Percentiles rank a stretch among this genome's conserved stretches.
Conservation (phyloP, 2,113 vertebrate species). For the Larimichthys polyactis region DNA sequence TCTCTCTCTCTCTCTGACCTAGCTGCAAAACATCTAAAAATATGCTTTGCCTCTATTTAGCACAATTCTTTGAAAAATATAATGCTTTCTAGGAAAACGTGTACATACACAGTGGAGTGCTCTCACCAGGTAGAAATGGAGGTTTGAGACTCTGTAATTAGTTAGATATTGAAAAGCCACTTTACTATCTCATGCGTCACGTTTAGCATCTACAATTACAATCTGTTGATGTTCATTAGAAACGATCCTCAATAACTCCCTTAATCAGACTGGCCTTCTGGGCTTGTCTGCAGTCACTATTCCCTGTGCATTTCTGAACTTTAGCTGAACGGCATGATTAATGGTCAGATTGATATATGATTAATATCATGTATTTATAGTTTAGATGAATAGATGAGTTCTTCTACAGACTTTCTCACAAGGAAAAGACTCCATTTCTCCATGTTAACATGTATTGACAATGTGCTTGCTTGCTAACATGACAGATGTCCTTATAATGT, state of each 20-base stretch:
- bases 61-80: conserved; percentile 18
- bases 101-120: not conserved
- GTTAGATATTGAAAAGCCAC: not conserved
- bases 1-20: not conserved
- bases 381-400: not conserved
- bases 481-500: not conserved
- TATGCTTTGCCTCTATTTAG: not conserved
- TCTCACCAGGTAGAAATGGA: not conserved
- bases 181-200: not conserved
- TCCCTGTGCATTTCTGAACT: not conserved
- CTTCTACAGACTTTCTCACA: not conserved
- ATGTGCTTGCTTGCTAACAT: not conserved
- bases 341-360: not conserved
- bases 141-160: not conserved
- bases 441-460: not conserved
- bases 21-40: conserved; percentile 15
- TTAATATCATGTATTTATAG: not conserved
- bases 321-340: not conserved
- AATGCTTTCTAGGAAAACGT: not conserved
- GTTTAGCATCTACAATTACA: not conserved
- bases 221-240: not conserved
- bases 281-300: not conserved
- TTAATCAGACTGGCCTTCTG: not conserved
- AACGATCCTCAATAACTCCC: not conserved
- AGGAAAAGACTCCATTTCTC: not conserved